Base-by-base conservation (phyloP, 1,140 invertebrate species). In the Nebria ingens region DNA sequence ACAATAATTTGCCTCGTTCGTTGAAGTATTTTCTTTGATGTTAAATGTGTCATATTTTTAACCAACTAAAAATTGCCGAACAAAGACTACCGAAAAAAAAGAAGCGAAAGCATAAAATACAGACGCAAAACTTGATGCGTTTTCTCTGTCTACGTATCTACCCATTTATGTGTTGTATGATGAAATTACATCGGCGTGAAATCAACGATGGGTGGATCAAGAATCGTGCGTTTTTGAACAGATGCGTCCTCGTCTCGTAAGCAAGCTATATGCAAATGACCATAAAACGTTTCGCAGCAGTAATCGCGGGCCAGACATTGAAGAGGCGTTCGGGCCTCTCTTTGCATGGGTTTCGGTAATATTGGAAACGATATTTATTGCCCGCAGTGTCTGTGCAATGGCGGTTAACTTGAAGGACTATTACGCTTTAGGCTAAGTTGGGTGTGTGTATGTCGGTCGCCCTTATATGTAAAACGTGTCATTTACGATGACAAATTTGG, bases 381-480 rank as follows among this genome's bases (percentile, higher is more conserved):
- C 40, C 40, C 9, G 4, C 40, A 17, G 40, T 12, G 40, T n/a
- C 15, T 45, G 40, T 45, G 40, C 40, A 45, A 45, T 17, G 40
- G 40, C 40, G 40, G 15, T 6, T 17, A 45, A 45, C 40, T 45
- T 6, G 40, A 45, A 45, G 40, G 40, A 45, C 40, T 17, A 45
- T 45, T 45, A 45, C 40, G 40, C 4, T 17, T 6, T 45, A 3
- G 9, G 6, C 40, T 45, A n/a, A n/a, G n/a, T n/a, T n/a, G n/a
- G n/a, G n/a, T n/a, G n/a, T 45, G 40, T 9, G 3, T 45, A 45
- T 17, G 40, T 9, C 15, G 3, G 6, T 17, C 6, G 40, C 15
- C 40, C 40, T 45, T 45, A 45, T 12, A 45, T 45, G 40, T 45
- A 45, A 45, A 45, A 45, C 40, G 40, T 45, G 40, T 6, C 40